A percentile compares a stretch with the other conserved stretches of the same genome.
These are phyloP conservation scores for Erebia aethiops DNA, from an alignment of 2,888 invertebrate genomes.

Conservation along the genomic window DNA sequence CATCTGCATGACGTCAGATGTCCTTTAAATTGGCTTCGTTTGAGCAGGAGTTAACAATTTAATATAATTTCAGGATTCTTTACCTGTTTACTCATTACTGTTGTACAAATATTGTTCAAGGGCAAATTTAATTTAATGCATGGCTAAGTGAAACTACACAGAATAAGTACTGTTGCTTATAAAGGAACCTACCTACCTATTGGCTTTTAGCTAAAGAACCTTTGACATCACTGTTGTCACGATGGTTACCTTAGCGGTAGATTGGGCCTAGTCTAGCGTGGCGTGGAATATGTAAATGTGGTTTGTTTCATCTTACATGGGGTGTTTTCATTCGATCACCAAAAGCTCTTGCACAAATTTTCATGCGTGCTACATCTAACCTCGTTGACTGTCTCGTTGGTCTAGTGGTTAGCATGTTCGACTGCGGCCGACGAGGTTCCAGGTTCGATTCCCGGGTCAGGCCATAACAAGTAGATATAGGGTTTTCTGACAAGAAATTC, in stretches of 20 bases:
- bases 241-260: constrained; percentile 20
- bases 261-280: constrained; percentile 25
- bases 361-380: too few relatives aligned
- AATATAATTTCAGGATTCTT: too few relatives aligned
- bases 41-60: background rate
- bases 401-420: too few relatives aligned
- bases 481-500: too few relatives aligned
- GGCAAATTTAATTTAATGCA: constrained; percentile 29
- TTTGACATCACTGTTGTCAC: constrained; percentile 27
- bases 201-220: constrained; percentile 22
- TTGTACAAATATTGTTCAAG: constrained; percentile 2
- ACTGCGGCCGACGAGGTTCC: too few relatives aligned
- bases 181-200: constrained; percentile 7
- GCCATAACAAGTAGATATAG: too few relatives aligned
- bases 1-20: background rate
- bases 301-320: background rate
- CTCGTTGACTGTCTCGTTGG: too few relatives aligned
- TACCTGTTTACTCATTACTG: background rate
- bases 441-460: too few relatives aligned
- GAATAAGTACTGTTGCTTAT: background rate
- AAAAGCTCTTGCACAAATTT: too few relatives aligned
- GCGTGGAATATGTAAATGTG: constrained; percentile 23
- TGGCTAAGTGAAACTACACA: constrained; percentile 8
- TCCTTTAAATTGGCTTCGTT: background rate
- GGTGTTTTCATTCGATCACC: too few relatives aligned